These are phyloP conservation scores for Panorpa germanica DNA, from an alignment of 2,888 invertebrate genomes.

Conservation along the genomic window DNA sequence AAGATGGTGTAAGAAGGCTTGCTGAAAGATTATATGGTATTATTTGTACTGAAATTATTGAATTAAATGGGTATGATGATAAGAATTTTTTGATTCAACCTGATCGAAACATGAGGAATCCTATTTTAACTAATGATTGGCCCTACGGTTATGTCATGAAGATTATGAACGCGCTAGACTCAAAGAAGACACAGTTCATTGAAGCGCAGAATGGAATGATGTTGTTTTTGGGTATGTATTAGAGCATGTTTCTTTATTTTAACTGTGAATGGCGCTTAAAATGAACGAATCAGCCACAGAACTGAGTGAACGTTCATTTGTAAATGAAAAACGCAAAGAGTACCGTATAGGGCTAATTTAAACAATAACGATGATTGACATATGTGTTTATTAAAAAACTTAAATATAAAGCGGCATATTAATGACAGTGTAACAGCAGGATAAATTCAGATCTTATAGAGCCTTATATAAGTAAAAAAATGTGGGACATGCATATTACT, in stretches of 20 bases:
- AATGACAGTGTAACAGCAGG: too few relatives aligned
- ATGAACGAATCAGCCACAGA: neutral
- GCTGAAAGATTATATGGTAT: conserved; percentile 30
- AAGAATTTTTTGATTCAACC: conserved; percentile 21
- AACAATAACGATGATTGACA: conserved; percentile 2
- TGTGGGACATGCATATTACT: neutral
- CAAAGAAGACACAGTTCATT: conserved; percentile 40
- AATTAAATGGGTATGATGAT: conserved; percentile 24
- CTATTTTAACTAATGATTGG: conserved; percentile 31
- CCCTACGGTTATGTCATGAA: conserved; percentile 59
- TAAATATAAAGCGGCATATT: too few relatives aligned
- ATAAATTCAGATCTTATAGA: neutral
- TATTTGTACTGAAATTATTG: conserved; percentile 25
- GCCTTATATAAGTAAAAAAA: neutral
- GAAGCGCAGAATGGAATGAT: conserved; percentile 61
- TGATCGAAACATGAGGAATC: conserved; percentile 35
- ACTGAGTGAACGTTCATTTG: neutral
- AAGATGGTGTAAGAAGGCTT: conserved; percentile 19
- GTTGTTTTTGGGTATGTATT: conserved; percentile 42
- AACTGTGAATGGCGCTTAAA: neutral
- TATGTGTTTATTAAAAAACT: neutral
- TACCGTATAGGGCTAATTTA: neutral
- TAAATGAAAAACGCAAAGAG: too few relatives aligned
- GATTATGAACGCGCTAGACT: conserved; percentile 67
- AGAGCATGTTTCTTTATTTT: conserved; percentile 1